Evolutionary conservation across 2,888 invertebrate species (phyloP).

Genomic region (Acleris holmiana): DNA sequence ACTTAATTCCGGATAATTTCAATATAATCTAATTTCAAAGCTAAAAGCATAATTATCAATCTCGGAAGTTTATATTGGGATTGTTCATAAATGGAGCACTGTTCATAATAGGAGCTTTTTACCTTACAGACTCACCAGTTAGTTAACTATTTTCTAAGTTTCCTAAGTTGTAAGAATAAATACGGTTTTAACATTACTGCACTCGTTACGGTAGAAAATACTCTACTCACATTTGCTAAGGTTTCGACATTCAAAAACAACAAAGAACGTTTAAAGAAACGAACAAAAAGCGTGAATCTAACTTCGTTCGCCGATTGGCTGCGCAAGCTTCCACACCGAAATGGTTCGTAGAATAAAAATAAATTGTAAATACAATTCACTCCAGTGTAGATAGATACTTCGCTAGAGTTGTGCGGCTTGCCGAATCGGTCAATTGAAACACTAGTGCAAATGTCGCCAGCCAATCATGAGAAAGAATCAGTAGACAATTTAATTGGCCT

Average conservation of each 20-base stretch:
- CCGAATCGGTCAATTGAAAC: conserved; percentile 66
- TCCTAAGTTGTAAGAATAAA: too few species aligned
- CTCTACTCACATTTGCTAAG: conserved; percentile 4
- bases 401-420: conserved; percentile 40
- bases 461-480: conserved; percentile 29
- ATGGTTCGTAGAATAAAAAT: conserved; percentile 38
- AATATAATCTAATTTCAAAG: too few species aligned
- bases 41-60: too few species aligned
- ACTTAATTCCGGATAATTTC: too few species aligned
- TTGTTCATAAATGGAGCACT: too few species aligned
- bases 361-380: conserved; percentile 38
- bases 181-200: neutral
- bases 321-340: conserved; percentile 32
- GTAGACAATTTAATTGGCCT: conserved; percentile 7
- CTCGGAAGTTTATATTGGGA: too few species aligned
- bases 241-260: conserved; percentile 27
- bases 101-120: too few species aligned
- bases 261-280: conserved; percentile 19
- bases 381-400: conserved; percentile 32
- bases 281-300: conserved; percentile 29
- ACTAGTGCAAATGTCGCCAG: conserved; percentile 65
- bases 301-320: conserved; percentile 34
- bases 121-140: too few species aligned
- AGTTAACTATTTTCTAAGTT: too few species aligned
- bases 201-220: conserved; percentile 3